Base-by-base conservation (phyloP, 2,797 vertebrate genomes). In the Hapalemur alaotrensis region DNA sequence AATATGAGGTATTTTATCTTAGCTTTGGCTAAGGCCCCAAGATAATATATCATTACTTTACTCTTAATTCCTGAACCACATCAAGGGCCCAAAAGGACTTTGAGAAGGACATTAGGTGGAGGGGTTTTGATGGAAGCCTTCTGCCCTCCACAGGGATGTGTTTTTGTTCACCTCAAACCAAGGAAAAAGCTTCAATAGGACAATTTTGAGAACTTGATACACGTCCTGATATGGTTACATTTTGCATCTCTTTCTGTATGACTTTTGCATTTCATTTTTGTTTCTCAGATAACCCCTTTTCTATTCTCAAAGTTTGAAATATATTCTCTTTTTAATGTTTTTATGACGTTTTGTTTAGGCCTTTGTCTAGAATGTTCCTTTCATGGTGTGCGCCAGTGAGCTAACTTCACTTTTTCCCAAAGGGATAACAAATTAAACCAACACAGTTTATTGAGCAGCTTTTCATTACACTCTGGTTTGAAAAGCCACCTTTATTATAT, bases 291-390 rank as follows among this genome's bases (percentile, higher is more conserved):
- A 89, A 92, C 52, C 14, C 13, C 57, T 61, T 57, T 38, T 46
- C 14, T 48, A 15, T 2, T 91, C 41, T 50, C 80, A 83, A 89
- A 43, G 18, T 65, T 73, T 85, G 61, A 78, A 7, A 6, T 82
- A 30, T 1, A 17, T 46, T 32, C 41, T 52, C 46, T 89, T 61
- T n/a, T n/a, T 48, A n/a, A 32, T 23, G 11, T 35, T 48, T 86
- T 67, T n/a, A 12, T 65, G 11, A 78, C 67, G 17, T 75, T 90
- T 90, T 96, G 61, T 41, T 52, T 41, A 89, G 35, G 35, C 18
- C 25, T 32, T 81, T 90, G 63, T 83, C 75, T 86, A 87, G 76
- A 80, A 48, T 75, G 86, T n/a, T 89, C 9, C 89, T 89, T 84
- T 83, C 38, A 50, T 8, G 1, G 17, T 30, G 5, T 38, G 11